A percentile compares a stretch with the other conserved stretches of the same genome.
Evolutionary conservation across 2,888 invertebrate species (phyloP).

Genomic region (Rhyacophila evoluta): DNA sequence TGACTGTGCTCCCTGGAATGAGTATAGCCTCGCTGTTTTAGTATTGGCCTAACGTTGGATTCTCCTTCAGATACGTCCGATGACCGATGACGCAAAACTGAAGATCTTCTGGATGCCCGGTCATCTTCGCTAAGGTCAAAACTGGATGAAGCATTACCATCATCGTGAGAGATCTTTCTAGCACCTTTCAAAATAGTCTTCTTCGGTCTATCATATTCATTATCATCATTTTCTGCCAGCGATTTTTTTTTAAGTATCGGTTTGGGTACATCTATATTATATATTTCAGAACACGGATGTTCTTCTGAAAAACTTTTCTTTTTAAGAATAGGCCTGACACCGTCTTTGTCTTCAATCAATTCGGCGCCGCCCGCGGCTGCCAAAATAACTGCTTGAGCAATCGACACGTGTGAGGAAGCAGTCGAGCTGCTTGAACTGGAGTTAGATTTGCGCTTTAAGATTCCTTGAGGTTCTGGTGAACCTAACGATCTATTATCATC

Average conservation of each 20-base stretch:
- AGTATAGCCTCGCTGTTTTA: conserved; percentile 74
- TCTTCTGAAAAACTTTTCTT: conserved; percentile 84
- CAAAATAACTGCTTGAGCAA: conserved; percentile 76
- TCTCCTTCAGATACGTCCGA: conserved; percentile 71
- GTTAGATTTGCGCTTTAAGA: conserved; percentile 83
- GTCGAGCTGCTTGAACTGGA: conserved; percentile 76
- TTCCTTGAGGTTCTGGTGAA: conserved; percentile 81
- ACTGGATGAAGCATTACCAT: conserved; percentile 68
- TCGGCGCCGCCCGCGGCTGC: conserved; percentile 75
- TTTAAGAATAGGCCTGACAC: conserved; percentile 83
- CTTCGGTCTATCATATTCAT: conserved; percentile 78
- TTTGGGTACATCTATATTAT: conserved; percentile 69
- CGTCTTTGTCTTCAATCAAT: conserved; percentile 71
- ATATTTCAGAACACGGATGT: conserved; percentile 68
- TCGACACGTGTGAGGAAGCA: conserved; percentile 75
- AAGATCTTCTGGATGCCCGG: conserved; percentile 70
- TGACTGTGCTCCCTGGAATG: conserved; percentile 73
- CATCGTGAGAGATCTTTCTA: conserved; percentile 76
- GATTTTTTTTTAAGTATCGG: conserved; percentile 92
- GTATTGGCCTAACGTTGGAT: conserved; percentile 73
- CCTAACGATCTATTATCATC: conserved; percentile 71
- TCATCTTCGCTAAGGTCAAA: conserved; percentile 71
- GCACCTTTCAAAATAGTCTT: conserved; percentile 83
- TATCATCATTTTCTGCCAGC: conserved; percentile 79
- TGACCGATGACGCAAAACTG: conserved; percentile 69